Conservation (phyloP, 2,113 vertebrate species). For the Myotis brandtii region DNA sequence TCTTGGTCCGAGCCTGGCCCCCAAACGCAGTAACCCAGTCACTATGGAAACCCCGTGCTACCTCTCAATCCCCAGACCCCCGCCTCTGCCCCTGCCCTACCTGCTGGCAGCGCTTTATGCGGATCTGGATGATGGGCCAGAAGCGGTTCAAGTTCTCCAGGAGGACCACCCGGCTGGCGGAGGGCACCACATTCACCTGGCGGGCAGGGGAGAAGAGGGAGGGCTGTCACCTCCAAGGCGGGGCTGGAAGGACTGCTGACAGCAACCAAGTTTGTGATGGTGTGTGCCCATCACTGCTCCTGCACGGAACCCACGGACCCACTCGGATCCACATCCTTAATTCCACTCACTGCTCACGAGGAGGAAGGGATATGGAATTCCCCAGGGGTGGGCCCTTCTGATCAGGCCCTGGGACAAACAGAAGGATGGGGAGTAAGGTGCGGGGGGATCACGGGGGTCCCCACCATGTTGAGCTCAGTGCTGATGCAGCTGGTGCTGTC, state of each 20-base stretch:
- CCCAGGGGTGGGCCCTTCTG: neutral
- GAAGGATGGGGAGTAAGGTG: neutral
- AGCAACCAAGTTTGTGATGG: neutral
- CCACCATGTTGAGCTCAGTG: conserved; percentile 94
- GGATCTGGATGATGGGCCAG: conserved; percentile 96
- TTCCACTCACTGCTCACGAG: neutral
- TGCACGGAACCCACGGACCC: neutral
- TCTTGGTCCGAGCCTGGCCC: neutral
- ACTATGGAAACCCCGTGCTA: neutral
- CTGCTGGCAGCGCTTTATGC: conserved; percentile 98
- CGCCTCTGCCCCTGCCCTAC: conserved; percentile 77
- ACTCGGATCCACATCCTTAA: neutral
- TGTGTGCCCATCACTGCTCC: neutral
- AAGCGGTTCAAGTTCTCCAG: conserved; percentile 94
- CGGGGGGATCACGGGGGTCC: neutral
- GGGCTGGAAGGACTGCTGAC: neutral
- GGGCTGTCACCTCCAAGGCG: neutral
- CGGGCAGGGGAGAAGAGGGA: neutral
- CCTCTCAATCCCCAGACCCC: neutral
- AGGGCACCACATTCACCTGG: conserved; percentile 93
- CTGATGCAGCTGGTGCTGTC: conserved; percentile 89
- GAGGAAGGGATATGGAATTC: neutral
- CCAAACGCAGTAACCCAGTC: neutral
- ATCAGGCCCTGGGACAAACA: neutral
- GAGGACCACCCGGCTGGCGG: conserved; percentile 91